Base-by-base conservation (phyloP, 2,113 vertebrate genomes). In the Neotoma lepida region DNA sequence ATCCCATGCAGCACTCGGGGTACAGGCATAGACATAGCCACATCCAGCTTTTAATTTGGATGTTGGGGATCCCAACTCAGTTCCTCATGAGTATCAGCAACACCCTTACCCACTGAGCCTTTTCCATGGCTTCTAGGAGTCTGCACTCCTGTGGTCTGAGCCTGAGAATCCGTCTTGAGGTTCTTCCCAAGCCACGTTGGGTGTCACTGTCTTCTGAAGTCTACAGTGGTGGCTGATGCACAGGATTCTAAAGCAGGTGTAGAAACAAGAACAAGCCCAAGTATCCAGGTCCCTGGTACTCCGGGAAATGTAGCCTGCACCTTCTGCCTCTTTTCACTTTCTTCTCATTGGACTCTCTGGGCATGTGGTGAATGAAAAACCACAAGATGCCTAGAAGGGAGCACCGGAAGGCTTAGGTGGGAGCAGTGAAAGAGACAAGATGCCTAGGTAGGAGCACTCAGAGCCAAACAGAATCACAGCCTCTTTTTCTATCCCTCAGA, bases 401-500 rank as follows among this genome's bases (percentile, higher is more conserved):
- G 70, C 70, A 20, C 4, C 12, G 20, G 4, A 39, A 71, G 68
- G 35, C n/a, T 39, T 71, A 22, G 68, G n/a, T 15, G 54, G 26
- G n/a, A 61, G 22, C n/a, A 61, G n/a, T 17, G 13, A 41, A 26
- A n/a, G 26, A 13, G 78, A 18, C 1, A 41, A 54, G 80, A 41
- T 8, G 39, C 2, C 18, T 44, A 0, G 4, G 56, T 46, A 3
- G 18, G 68, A 1, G 3, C 49, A 41, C 0, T 51, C 58, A 51
- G 90, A 58, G 49, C 54, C 26, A 4, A 28, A 35, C 35, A 46
- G 58, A 90, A 15, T 96, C 61, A 96, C 3, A 54, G 68, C 18
- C 22, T 56, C 73, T 26, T 84, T 84, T 84, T 44, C 90, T n/a
- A 13, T 89, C 74, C 61, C 68, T 97, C 97, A 99, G 99, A 98